A percentile compares a stretch with the other conserved stretches of the same genome.
Conservation (phyloP, 2,888 invertebrate species). For the Spilosoma lubricipeda region DNA sequence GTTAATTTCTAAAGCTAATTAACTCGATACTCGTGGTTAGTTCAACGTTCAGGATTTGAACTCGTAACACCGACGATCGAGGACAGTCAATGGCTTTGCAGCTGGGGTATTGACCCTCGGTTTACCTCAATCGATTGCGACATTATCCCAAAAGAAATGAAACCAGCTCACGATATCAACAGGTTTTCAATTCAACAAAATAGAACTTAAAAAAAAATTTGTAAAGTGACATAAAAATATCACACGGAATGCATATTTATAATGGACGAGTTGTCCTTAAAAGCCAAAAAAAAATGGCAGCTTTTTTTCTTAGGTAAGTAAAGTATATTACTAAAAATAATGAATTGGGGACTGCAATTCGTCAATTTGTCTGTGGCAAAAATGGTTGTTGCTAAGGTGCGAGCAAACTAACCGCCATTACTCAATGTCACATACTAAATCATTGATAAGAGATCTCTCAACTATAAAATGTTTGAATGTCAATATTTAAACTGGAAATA, state of each 20-base stretch:
- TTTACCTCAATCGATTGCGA: constrained; percentile 15
- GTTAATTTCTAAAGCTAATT: constrained; percentile 11
- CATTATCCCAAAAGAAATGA: constrained; percentile 6
- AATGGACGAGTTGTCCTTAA: no score
- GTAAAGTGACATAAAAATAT: not conserved
- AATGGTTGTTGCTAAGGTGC: not conserved
- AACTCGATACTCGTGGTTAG: constrained; percentile 1
- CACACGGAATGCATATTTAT: no score
- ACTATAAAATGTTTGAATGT: not conserved
- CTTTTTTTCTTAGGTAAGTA: no score
- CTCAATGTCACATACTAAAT: not conserved
- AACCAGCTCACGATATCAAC: not conserved
- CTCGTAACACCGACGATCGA: constrained; percentile 19
- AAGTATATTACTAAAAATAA: no score
- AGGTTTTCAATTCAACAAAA: not conserved
- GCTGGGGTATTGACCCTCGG: constrained; percentile 24
- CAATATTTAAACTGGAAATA: constrained; percentile 8
- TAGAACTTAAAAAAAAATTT: not conserved
- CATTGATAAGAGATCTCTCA: not conserved
- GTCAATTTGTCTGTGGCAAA: not conserved
- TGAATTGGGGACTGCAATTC: not conserved
- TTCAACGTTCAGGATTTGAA: constrained; percentile 22
- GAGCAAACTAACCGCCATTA: not conserved
- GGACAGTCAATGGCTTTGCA: constrained; percentile 25
- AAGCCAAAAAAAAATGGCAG: no score